These are phyloP conservation scores for Poeciliopsis occidentalis DNA, from an alignment of 2,113 vertebrate species.

Conservation along the genomic window DNA sequence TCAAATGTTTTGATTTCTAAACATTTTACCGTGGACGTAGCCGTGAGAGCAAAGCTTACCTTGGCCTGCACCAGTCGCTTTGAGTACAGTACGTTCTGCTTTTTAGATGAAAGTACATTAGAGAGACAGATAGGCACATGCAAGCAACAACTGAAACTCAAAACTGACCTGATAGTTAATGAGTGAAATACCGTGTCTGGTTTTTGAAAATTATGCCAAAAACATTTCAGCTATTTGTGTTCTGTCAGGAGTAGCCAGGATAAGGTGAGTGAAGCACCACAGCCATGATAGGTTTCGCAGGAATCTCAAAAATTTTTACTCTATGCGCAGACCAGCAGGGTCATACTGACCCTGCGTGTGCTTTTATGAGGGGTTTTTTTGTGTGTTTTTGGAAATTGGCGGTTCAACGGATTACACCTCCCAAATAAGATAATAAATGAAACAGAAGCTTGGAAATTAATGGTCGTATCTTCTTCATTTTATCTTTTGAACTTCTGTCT, in stretches of 20 bases:
- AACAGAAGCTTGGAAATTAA: constrained; percentile 18
- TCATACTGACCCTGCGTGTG: no score
- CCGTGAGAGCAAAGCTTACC: background rate
- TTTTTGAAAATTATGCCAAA: background rate
- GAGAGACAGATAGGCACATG: background rate
- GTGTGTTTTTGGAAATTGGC: no score
- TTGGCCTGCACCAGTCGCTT: background rate
- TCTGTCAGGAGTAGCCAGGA: background rate
- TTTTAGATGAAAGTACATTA: background rate
- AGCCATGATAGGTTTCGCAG: background rate
- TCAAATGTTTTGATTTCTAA: background rate
- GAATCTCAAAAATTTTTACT: background rate
- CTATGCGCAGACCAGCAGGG: no score
- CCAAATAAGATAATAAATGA: constrained; percentile 6
- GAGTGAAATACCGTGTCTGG: background rate
- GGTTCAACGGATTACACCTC: background rate
- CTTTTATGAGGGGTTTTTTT: no score
- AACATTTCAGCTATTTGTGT: background rate
- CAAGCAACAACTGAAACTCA: background rate
- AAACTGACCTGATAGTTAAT: background rate
- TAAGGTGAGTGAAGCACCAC: background rate
- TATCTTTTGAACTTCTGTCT: constrained; percentile 35
- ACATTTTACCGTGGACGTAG: background rate
- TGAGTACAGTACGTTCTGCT: background rate
- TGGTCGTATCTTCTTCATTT: constrained; percentile 11